Conservation (phyloP, 2,888 invertebrate species). For the Cryptus armator region DNA sequence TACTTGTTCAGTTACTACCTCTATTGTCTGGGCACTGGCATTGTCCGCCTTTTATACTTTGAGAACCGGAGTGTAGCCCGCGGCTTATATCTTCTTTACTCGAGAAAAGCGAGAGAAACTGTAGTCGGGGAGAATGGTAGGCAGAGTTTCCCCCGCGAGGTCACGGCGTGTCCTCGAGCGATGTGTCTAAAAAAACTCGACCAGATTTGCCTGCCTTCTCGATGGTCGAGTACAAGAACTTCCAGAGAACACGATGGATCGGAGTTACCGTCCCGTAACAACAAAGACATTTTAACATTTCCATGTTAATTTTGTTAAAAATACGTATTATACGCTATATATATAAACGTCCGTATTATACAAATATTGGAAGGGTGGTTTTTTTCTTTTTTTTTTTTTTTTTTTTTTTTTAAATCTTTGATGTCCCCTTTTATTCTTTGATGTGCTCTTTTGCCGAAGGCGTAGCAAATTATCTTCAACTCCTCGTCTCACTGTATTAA, state of each 20-base stretch:
- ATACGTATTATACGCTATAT: too few species aligned
- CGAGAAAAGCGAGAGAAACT: conserved; percentile 55
- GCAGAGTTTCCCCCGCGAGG: conserved; percentile 55
- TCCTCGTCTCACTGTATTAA: too few species aligned
- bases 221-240: not conserved
- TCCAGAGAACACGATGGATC: not conserved
- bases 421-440: too few species aligned
- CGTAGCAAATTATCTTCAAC: too few species aligned
- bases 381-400: too few species aligned
- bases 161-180: conserved; percentile 62
- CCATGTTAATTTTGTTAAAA: too few species aligned
- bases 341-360: too few species aligned
- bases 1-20: conserved; percentile 59
- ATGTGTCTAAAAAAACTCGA: conserved; percentile 37
- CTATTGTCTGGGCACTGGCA: conserved; percentile 63
- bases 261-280: too few species aligned
- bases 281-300: too few species aligned
- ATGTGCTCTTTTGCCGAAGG: too few species aligned
- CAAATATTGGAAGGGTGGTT: too few species aligned
- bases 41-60: conserved; percentile 65
- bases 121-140: conserved; percentile 41
- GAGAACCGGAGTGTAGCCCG: conserved; percentile 58
- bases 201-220: conserved; percentile 20
- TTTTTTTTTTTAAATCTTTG: too few species aligned
- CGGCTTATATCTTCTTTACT: conserved; percentile 53